Evolutionary conservation across 2,113 vertebrate genomes (phyloP).

Genomic region (Sigmodon hispidus): DNA sequence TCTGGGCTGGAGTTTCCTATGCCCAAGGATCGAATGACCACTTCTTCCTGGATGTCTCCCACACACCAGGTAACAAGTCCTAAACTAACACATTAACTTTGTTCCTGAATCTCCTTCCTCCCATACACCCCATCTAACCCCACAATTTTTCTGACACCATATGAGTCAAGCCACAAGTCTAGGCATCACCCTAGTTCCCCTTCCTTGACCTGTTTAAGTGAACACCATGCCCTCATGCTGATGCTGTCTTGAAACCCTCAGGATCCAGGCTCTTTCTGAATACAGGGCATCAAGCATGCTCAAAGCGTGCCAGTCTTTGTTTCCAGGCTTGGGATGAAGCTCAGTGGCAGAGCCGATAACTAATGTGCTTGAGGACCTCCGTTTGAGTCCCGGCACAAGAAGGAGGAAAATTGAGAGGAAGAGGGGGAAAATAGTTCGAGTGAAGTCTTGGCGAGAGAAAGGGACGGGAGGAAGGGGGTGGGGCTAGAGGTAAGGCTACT

Average conservation of each 20-base stretch:
- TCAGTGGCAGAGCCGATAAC: background rate
- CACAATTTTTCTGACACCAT: background rate
- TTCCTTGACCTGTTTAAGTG: fast-evolving
- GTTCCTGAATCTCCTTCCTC: background rate
- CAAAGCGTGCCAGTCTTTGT: background rate
- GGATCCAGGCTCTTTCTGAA: background rate
- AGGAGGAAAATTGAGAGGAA: background rate
- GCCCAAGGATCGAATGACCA: background rate
- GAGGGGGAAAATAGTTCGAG: background rate
- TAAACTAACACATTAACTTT: background rate
- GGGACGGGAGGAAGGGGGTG: background rate
- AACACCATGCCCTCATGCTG: background rate
- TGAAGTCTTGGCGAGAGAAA: background rate
- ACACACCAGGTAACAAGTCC: background rate
- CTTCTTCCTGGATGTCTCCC: background rate
- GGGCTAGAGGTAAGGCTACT: background rate
- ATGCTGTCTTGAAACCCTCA: background rate
- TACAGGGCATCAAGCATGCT: background rate
- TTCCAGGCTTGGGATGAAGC: background rate
- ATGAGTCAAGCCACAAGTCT: background rate
- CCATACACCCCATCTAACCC: background rate
- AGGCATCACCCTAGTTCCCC: background rate
- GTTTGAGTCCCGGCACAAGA: background rate
- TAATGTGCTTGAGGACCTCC: background rate
- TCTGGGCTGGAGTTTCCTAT: background rate